A percentile compares a stretch with the other conserved stretches of the same genome.
Evolutionary conservation across 2,888 invertebrate species (phyloP).

Genomic region (Ethmia dodecea): DNA sequence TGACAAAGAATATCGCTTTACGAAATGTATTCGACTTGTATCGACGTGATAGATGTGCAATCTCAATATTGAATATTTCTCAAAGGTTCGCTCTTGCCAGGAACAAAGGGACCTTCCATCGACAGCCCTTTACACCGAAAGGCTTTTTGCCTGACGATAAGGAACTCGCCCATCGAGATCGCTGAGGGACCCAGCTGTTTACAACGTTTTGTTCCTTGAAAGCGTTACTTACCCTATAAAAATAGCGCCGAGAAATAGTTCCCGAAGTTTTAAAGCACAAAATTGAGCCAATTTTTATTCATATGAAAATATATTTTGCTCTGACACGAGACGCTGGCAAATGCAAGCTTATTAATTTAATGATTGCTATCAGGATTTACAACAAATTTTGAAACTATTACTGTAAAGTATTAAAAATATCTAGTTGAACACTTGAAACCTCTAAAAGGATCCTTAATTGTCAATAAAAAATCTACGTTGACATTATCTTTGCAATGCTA

Average conservation of each 20-base stretch:
- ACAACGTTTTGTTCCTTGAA: constrained; percentile 47
- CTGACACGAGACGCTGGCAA: too few relatives aligned
- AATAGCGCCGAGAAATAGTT: constrained; percentile 1
- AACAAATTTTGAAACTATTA: too few relatives aligned
- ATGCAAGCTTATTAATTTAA: too few relatives aligned
- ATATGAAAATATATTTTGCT: too few relatives aligned
- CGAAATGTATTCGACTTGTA: constrained; percentile 3
- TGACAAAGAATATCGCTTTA: background rate
- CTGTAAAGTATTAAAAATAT: too few relatives aligned
- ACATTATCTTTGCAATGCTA: too few relatives aligned
- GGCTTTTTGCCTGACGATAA: constrained; percentile 68
- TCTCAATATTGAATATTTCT: constrained; percentile 13
- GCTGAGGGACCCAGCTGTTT: constrained; percentile 38
- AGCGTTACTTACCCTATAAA: constrained; percentile 34
- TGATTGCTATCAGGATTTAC: too few relatives aligned
- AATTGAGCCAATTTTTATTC: too few relatives aligned
- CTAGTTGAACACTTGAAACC: too few relatives aligned
- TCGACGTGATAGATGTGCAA: constrained; percentile 16
- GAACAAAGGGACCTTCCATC: constrained; percentile 65
- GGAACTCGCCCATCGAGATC: constrained; percentile 37
- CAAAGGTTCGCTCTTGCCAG: constrained; percentile 20
- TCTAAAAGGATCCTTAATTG: too few relatives aligned
- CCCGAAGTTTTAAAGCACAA: too few relatives aligned
- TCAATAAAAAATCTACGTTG: too few relatives aligned
- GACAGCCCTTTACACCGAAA: constrained; percentile 69